Evolutionary conservation across 2,797 vertebrate species (phyloP).

Genomic region (Antrozous pallidus): DNA sequence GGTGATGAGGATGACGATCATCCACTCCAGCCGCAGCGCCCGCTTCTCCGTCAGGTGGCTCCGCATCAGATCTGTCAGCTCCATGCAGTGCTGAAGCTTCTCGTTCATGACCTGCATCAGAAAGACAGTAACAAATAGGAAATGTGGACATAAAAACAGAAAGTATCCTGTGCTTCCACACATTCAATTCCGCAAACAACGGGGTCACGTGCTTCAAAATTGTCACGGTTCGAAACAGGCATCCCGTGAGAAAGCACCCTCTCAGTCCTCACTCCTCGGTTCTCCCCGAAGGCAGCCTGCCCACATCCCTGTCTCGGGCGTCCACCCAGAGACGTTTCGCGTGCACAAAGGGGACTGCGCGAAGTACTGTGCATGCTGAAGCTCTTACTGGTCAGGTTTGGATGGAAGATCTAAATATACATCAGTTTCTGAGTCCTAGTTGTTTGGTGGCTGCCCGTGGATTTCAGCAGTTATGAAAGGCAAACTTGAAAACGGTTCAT

Average conservation of each 20-base stretch:
- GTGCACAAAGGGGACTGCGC: neutral
- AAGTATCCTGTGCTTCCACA: neutral
- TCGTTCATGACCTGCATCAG: constrained; percentile 94
- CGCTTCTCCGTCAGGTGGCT: constrained; percentile 97
- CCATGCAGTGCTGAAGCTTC: constrained; percentile 96
- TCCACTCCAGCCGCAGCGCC: constrained; percentile 95
- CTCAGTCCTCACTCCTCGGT: neutral
- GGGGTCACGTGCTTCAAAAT: neutral
- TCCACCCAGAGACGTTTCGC: neutral
- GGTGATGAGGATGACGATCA: constrained; percentile 98
- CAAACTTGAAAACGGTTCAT: neutral
- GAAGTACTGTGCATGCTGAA: neutral
- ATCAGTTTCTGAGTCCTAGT: neutral
- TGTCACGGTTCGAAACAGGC: neutral
- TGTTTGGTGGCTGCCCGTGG: neutral
- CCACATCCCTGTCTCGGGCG: neutral
- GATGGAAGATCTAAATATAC: neutral
- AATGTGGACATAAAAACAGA: neutral
- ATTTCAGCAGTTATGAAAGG: neutral
- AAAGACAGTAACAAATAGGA: neutral
- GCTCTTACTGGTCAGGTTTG: neutral
- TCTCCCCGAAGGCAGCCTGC: neutral
- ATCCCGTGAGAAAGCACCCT: neutral
- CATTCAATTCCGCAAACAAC: neutral
- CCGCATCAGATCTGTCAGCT: constrained; percentile 96